Evolutionary conservation across 2,888 invertebrate species (phyloP).

Genomic region (Argyresthia goedartella): DNA sequence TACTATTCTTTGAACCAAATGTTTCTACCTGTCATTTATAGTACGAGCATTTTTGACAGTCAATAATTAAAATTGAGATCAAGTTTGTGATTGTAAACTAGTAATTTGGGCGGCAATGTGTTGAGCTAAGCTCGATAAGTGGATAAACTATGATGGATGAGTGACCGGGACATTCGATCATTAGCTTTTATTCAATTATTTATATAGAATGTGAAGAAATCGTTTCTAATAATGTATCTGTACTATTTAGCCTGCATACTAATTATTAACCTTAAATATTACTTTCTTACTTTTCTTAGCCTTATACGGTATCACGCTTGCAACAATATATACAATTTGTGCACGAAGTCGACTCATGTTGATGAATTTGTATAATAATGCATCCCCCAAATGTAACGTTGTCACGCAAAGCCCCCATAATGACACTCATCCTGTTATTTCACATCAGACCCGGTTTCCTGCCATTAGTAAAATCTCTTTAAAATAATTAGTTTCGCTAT

Average conservation of each 20-base stretch:
- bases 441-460: slow-evolving; percentile 26
- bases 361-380: too few relatives aligned
- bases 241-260: too few relatives aligned
- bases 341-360: too few relatives aligned
- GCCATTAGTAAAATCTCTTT: slow-evolving; percentile 23
- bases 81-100: slow-evolving; percentile 4
- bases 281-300: too few relatives aligned
- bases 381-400: slow-evolving; percentile 2
- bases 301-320: too few relatives aligned
- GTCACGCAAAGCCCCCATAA: slow-evolving; percentile 39
- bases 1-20: slow-evolving; percentile 1
- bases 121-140: slow-evolving; percentile 1
- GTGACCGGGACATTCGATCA: neutral
- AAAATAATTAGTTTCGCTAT: slow-evolving; percentile 33
- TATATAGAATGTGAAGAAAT: too few relatives aligned
- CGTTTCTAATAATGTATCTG: too few relatives aligned
- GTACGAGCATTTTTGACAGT: too few relatives aligned
- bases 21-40: too few relatives aligned
- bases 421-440: slow-evolving; percentile 39
- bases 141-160: neutral
- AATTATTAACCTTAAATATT: too few relatives aligned
- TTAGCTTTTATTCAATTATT: neutral
- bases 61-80: slow-evolving; percentile 4
- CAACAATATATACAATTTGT: too few relatives aligned
- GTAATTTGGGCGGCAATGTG: slow-evolving; percentile 11